Evolutionary conservation across 2,888 invertebrate species (phyloP).

Genomic region (Hedya salicella): DNA sequence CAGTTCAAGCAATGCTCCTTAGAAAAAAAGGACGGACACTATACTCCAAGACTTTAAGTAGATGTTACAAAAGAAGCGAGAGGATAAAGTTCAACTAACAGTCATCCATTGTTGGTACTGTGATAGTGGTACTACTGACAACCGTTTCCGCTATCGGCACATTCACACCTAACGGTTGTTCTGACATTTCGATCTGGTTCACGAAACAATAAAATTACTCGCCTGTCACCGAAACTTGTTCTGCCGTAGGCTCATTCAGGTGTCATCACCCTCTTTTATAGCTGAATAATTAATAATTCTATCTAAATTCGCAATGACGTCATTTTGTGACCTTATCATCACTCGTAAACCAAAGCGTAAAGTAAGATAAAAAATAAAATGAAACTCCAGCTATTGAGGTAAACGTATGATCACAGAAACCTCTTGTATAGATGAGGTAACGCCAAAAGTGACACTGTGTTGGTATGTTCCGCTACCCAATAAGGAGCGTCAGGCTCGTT

Average conservation of each 20-base stretch:
- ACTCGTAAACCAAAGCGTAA: too few relatives aligned
- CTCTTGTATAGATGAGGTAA: too few relatives aligned
- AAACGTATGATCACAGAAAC: too few relatives aligned
- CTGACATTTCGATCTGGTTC: conserved; percentile 76
- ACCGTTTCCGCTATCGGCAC: conserved; percentile 70
- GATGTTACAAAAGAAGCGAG: conserved; percentile 11
- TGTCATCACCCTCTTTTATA: conserved; percentile 56
- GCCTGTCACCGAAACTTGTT: conserved; percentile 65
- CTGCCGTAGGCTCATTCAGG: conserved; percentile 61
- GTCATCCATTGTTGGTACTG: conserved; percentile 32
- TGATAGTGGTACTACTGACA: conserved; percentile 57
- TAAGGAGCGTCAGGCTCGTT: conserved; percentile 34
- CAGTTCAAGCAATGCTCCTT: too few relatives aligned
- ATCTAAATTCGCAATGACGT: conserved; percentile 28
- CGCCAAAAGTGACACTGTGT: too few relatives aligned
- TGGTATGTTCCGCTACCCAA: neutral
- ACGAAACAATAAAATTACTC: conserved; percentile 76
- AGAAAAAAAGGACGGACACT: too few relatives aligned
- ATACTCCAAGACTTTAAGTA: neutral
- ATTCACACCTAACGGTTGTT: conserved; percentile 77
- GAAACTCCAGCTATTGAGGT: too few relatives aligned
- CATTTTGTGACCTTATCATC: conserved; percentile 30
- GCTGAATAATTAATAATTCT: conserved; percentile 24
- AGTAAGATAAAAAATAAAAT: too few relatives aligned
- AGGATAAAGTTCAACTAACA: conserved; percentile 29